A percentile compares a stretch with the other conserved stretches of the same genome.
These are phyloP conservation scores for Rhinella marina DNA, from an alignment of 2,797 vertebrate genomes.

Conservation along the genomic window DNA sequence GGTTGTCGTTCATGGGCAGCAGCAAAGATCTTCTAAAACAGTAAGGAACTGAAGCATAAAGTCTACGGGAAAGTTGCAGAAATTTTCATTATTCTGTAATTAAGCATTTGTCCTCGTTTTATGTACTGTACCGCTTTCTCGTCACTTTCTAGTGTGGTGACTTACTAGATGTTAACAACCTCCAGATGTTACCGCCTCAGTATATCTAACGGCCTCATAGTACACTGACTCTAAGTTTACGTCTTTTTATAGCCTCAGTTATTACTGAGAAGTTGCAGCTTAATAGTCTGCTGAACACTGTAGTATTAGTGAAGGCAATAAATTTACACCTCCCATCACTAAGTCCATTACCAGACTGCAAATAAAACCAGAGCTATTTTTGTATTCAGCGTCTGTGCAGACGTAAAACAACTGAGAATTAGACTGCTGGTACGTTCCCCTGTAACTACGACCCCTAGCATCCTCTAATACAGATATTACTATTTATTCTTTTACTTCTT, in stretches of 20 bases:
- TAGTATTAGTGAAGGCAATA: not conserved
- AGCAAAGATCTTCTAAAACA: not conserved
- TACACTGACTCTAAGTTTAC: not conserved
- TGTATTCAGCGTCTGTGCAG: not conserved
- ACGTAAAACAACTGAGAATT: not conserved
- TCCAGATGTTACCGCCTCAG: not conserved
- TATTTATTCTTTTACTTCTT: not conserved
- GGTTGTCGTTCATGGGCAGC: no score
- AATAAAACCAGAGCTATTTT: not conserved
- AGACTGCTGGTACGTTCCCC: accelerated
- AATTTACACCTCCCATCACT: not conserved
- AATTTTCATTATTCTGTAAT: not conserved
- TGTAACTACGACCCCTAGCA: not conserved
- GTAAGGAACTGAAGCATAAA: not conserved
- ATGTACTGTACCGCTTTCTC: not conserved
- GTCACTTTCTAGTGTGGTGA: not conserved
- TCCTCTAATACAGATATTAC: not conserved
- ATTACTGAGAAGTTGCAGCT: not conserved
- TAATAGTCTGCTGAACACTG: not conserved
- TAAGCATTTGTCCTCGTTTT: not conserved
- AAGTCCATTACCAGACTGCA: not conserved
- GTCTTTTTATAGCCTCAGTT: not conserved
- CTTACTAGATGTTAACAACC: conserved; percentile 10
- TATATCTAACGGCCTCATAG: not conserved
- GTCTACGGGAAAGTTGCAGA: not conserved